Conservation (phyloP, 2,797 vertebrate species). For the Anomalospiza imberbis region DNA sequence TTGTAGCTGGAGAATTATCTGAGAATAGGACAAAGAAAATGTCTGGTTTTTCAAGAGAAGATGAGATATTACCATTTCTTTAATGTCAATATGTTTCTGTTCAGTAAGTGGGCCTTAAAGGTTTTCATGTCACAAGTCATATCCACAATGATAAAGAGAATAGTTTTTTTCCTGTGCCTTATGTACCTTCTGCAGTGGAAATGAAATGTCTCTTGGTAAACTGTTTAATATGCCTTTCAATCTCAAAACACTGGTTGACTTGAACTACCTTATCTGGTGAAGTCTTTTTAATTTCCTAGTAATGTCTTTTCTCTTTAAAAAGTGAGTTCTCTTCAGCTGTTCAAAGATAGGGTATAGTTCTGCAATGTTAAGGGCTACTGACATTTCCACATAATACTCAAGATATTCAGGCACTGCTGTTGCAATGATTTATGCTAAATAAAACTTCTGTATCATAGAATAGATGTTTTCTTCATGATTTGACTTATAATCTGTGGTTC, state of each 20-base stretch:
- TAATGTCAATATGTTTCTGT: neutral
- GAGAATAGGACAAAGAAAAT: neutral
- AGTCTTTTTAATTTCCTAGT: neutral
- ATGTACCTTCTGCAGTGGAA: neutral
- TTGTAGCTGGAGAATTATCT: neutral
- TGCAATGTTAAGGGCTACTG: neutral
- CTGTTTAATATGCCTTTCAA: neutral
- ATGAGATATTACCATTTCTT: neutral
- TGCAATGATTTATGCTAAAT: neutral
- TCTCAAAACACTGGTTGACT: neutral
- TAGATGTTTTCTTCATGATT: rapidly evolving
- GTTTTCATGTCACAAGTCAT: neutral
- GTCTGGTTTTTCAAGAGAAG: neutral
- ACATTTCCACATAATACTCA: neutral
- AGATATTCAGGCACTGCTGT: neutral
- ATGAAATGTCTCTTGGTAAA: neutral
- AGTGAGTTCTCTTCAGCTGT: neutral
- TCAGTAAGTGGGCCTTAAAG: neutral
- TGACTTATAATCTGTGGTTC: neutral
- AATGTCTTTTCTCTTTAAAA: neutral
- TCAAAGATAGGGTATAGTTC: neutral
- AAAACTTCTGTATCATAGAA: neutral
- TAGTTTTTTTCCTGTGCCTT: neutral
- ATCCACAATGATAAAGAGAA: neutral
- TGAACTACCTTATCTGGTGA: neutral